phyloP scores from a whole-genome alignment of 2,797 vertebrate genomes.

The Mus spretus region DNA sequence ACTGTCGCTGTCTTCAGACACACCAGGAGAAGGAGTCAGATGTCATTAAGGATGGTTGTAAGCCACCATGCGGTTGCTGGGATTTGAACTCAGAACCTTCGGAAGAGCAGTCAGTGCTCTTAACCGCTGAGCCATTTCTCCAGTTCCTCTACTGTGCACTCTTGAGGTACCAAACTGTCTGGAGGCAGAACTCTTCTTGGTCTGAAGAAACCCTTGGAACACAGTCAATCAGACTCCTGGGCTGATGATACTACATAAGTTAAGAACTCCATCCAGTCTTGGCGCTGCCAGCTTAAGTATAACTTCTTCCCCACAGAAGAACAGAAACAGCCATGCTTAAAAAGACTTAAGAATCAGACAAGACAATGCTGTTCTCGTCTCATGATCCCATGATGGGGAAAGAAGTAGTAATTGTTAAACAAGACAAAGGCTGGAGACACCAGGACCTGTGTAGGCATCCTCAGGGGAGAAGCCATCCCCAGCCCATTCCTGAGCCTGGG shows the following conservation, averaged over 20 bases:
- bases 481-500: slow-evolving; percentile 75
- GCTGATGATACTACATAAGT: neutral
- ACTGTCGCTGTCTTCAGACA: too few relatives aligned
- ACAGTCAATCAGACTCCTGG: neutral
- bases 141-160: too few relatives aligned
- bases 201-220: neutral
- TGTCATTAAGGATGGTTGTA: too few relatives aligned
- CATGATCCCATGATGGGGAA: neutral
- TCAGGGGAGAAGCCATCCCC: slow-evolving; percentile 44
- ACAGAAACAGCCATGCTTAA: neutral
- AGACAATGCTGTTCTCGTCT: neutral
- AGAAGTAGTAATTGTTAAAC: neutral
- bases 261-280: neutral
- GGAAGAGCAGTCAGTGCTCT: too few relatives aligned
- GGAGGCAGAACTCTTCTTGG: neutral
- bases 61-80: too few relatives aligned
- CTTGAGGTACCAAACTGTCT: neutral
- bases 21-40: too few relatives aligned
- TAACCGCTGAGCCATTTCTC: too few relatives aligned
- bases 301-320: neutral
- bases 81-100: too few relatives aligned
- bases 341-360: neutral
- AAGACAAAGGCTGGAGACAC: neutral
- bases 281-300: neutral
- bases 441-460: slow-evolving; percentile 69